Evolutionary conservation across 2,888 invertebrate genomes (phyloP).

Genomic region (Drosophila anceps): DNA sequence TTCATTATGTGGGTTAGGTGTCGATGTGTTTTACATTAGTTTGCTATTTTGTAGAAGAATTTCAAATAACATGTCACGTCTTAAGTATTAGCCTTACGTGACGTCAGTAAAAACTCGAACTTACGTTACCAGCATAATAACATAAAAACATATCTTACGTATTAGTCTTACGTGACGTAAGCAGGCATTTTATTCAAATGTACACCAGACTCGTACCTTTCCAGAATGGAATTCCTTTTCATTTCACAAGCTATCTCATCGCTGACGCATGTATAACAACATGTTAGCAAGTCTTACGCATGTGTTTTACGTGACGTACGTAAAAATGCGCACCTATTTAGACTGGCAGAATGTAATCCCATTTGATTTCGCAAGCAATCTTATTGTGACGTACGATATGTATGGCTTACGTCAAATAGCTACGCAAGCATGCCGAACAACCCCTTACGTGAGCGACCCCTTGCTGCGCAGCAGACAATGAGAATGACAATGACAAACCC

Average conservation of each 20-base stretch:
- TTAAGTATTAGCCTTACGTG: neutral
- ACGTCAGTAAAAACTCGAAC: neutral
- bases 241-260: no score
- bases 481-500: slow-evolving; percentile 5
- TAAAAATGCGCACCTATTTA: no score
- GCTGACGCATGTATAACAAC: no score
- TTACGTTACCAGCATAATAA: no score
- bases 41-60: neutral
- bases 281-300: no score
- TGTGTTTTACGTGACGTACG: no score
- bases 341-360: neutral
- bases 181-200: neutral
- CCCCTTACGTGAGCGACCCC: slow-evolving; percentile 23
- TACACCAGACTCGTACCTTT: neutral
- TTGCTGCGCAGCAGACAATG: slow-evolving; percentile 5
- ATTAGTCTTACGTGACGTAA: no score
- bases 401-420: neutral
- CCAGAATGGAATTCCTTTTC: no score
- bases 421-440: slow-evolving; percentile 1
- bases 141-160: no score
- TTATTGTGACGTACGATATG: slow-evolving; percentile 3
- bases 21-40: no score
- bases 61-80: no score
- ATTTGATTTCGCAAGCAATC: neutral
- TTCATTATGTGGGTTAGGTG: no score